phyloP scores from a whole-genome alignment of 2,888 invertebrate genomes.

The Archips crataeganus region DNA sequence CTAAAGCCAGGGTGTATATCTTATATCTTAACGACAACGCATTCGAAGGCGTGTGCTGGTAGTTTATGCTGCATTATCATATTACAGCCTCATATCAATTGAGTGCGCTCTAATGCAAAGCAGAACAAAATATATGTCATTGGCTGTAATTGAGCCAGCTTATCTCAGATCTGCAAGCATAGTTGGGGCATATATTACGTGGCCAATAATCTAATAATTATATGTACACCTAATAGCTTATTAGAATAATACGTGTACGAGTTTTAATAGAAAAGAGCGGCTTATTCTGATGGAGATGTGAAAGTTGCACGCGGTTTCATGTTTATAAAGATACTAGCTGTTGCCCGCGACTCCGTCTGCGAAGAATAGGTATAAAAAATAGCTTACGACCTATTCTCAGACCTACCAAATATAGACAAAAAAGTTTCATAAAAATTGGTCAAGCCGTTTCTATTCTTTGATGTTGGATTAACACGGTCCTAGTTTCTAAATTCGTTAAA shows the following conservation, averaged over 20 bases:
- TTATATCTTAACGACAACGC: conserved; percentile 6
- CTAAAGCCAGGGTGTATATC: neutral
- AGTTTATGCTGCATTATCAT: conserved; percentile 21
- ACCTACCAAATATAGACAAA: too few relatives aligned
- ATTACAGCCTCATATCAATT: conserved; percentile 21
- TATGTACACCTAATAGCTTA: conserved; percentile 58
- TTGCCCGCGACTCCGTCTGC: too few relatives aligned
- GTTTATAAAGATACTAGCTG: neutral
- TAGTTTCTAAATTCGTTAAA: too few relatives aligned
- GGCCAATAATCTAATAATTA: conserved; percentile 69
- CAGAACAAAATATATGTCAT: conserved; percentile 27
- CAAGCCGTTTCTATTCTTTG: too few relatives aligned
- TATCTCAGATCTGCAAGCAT: conserved; percentile 35
- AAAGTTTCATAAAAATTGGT: too few relatives aligned
- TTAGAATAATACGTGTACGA: conserved; percentile 62
- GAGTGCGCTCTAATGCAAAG: conserved; percentile 36
- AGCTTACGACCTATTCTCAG: too few relatives aligned
- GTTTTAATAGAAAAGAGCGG: conserved; percentile 54
- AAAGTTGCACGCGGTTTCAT: conserved; percentile 12
- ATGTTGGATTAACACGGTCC: too few relatives aligned
- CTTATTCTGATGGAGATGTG: conserved; percentile 49
- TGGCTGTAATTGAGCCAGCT: conserved; percentile 25
- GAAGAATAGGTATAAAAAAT: too few relatives aligned
- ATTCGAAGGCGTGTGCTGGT: conserved; percentile 1
- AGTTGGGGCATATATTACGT: conserved; percentile 55